Base-by-base conservation (phyloP, 2,113 vertebrate species). In the Crotalus horridus region DNA sequence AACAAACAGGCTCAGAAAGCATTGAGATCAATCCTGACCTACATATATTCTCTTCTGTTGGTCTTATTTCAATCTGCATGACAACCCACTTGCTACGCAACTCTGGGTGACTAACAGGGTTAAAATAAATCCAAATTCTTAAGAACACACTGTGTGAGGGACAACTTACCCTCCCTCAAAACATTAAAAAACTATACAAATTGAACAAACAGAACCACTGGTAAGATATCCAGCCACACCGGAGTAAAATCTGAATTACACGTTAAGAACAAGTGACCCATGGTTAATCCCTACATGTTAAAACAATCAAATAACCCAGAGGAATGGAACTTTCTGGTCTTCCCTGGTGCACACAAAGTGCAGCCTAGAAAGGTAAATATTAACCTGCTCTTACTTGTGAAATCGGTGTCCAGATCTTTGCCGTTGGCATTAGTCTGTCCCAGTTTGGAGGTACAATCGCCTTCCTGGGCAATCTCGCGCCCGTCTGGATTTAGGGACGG, bases 401-500 rank as follows among this genome's bases (percentile, higher is more conserved):
- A 99, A 95, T 99, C 98, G 0, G 97, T 98, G 97, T 99, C 99
- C 95, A 99, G 97, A 69, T 99, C 99, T 95, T 97, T 99, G 95
- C 97, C 98, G 0, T 95, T 97, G 55, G 97, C 96, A 1, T 99
- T 99, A 74, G 96, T 96, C 91, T 97, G 96, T 86, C 99, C 99
- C 2, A 89, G 95, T 53, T 95, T 98, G 0, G 99, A 99, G 0
- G 96, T 96, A 96, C 99, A 99, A 95, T 98, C 98, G 74, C 97
- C 98, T 96, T 99, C 99, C 89, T 97, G 97, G 0, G 99, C 99
- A 74, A 97, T 91, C 94, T 99, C 99, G 1, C 99, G 98, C 2
- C 99, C 99, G 0, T 99, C 99, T 1, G 99, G 99, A 94, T 99
- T 99, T 95, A 99, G 97, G 85, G 98, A 99, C 11, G 99, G 99